Evolutionary conservation across 1,140 invertebrate genomes (phyloP), one percentile per base, ranked within the genome.

Genomic region (Drosophila oshimai): DNA sequence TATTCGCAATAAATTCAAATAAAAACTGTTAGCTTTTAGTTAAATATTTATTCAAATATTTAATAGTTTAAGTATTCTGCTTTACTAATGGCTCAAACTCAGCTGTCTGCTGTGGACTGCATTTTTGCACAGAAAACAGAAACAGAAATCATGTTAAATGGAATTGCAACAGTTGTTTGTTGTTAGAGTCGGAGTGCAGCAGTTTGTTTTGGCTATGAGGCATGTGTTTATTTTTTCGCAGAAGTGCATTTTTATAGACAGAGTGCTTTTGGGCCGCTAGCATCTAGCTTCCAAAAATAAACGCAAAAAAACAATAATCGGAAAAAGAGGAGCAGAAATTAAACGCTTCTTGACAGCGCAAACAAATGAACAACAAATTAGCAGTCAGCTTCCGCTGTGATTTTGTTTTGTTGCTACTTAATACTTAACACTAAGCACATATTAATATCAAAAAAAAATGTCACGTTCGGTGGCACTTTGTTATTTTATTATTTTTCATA

Each of bases 161-260:
- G 81, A 86, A 86, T 86, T 76, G 81, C 80, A 86, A 87, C 80
- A 86, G 80, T 86, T 86, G 80, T 86, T 86, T 87, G 80, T 87
- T 86, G 80, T 86, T 86, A 87, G 81, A 80, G 70, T 57, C 74
- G 58, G 45, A 73, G 77, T 67, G 61, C 47, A 33, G 13, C 36
- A 26, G 13, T 81, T 81, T 81, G 68, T 83, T 57, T 81, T 83
- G 77, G 77, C 73, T 67, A 47, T 65, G 51, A 53, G 46, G 50
- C 31, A 62, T 74, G 61, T 86, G 80, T 86, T 86, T 86, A 86
- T 86, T 86, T 84, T 86, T 86, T 86, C 80, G 81, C 75, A 87
- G 80, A 86, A 86, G 80, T 86, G 80, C 81, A 86, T 86, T 86
- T 75, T 76, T 72, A 57, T 76, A 62, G 77, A 72, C 77, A 81